Evolutionary conservation across 1,140 invertebrate genomes (phyloP).

Genomic region (Temnothorax longispinosus): DNA sequence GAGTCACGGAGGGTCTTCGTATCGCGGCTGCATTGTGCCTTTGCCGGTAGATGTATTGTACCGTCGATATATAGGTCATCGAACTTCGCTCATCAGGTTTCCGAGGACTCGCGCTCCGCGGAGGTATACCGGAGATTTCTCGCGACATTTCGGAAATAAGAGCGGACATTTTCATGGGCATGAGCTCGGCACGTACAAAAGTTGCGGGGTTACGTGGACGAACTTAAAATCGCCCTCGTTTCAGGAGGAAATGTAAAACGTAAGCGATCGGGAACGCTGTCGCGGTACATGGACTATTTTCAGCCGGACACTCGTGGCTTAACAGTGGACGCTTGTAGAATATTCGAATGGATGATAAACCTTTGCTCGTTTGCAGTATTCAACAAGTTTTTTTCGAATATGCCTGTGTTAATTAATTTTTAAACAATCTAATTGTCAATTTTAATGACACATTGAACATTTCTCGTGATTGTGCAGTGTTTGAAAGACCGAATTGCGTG

Average conservation of each 20-base stretch:
- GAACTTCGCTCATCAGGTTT: conserved; percentile 62
- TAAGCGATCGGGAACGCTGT: not conserved
- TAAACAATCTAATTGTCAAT: not conserved
- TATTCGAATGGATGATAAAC: not conserved
- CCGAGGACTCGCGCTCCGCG: conserved; percentile 16
- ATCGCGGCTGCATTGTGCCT: conserved; percentile 55
- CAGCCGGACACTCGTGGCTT: not conserved
- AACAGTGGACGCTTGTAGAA: conserved; percentile 1
- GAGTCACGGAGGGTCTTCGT: conserved; percentile 59
- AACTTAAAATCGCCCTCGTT: conserved; percentile 47
- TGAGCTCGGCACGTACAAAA: conserved; percentile 29
- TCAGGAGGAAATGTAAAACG: conserved; percentile 20
- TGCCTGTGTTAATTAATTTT: not conserved
- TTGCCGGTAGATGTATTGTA: conserved; percentile 42
- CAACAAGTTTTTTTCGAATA: not conserved
- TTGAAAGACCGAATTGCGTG: not conserved
- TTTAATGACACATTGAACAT: not conserved
- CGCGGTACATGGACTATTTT: not conserved
- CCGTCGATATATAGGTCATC: conserved; percentile 65
- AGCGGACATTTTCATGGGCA: not conserved
- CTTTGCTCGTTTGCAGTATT: no score
- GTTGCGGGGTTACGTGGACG: conserved; percentile 15
- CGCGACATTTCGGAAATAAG: not conserved
- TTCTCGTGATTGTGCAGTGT: not conserved
- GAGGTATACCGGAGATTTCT: not conserved